A percentile compares a stretch with the other conserved stretches of the same genome.
phyloP scores from a whole-genome alignment of 1,140 invertebrate genomes.

The Brachionus manjavacas region DNA sequence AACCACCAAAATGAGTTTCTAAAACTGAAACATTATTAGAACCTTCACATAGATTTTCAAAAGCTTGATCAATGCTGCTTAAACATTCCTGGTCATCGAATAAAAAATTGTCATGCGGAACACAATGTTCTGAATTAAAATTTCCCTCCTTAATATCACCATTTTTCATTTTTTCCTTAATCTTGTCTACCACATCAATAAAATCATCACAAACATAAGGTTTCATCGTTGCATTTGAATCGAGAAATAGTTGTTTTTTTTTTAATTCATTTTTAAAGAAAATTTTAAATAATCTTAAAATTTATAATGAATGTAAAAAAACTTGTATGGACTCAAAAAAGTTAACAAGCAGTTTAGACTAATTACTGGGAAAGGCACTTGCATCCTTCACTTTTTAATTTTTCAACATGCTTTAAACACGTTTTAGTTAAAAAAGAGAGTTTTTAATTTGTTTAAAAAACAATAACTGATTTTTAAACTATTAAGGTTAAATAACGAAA shows the following conservation, averaged over 20 bases:
- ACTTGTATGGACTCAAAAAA: too few species aligned
- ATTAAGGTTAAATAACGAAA: not conserved
- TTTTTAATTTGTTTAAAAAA: not conserved
- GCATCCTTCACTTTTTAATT: not conserved
- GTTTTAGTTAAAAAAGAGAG: not conserved
- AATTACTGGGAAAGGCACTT: not conserved
- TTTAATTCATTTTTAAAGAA: not conserved
- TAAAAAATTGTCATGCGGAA: not conserved
- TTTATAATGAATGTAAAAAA: not conserved
- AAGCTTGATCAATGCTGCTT: not conserved
- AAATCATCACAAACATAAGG: not conserved
- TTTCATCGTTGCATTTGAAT: not conserved
- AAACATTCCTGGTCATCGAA: not conserved
- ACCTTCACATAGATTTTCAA: not conserved
- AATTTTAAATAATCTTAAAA: not conserved
- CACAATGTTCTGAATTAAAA: not conserved
- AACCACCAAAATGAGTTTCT: not conserved
- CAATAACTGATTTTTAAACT: not conserved
- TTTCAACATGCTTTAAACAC: not conserved
- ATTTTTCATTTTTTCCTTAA: not conserved
- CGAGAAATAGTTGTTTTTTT: not conserved
- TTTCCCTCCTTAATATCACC: not conserved
- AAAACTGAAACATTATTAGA: too few species aligned
- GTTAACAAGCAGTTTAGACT: not conserved
- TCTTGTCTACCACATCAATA: not conserved